phyloP scores from a whole-genome alignment of 2,888 invertebrate species.

The Leucophenga montana region DNA sequence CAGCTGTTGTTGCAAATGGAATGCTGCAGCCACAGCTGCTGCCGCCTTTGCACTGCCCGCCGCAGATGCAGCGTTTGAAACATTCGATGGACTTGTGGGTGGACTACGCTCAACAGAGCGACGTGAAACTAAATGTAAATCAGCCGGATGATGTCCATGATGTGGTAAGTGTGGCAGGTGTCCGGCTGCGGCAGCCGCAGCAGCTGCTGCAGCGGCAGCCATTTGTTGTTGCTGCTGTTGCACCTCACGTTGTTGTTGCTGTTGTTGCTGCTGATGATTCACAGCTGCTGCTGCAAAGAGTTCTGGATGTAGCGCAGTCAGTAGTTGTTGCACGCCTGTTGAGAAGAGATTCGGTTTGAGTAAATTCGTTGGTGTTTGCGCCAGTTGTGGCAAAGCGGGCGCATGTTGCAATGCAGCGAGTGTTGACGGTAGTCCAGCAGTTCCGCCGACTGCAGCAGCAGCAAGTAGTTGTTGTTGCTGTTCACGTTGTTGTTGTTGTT shows the following conservation, averaged over 20 bases:
- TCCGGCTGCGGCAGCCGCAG: constrained; percentile 48
- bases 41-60: constrained; percentile 37
- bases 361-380: constrained; percentile 78
- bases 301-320: constrained; percentile 84
- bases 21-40: constrained; percentile 64
- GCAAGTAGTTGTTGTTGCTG: constrained; percentile 39
- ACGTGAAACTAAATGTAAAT: constrained; percentile 49
- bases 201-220: constrained; percentile 50
- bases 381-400: constrained; percentile 70
- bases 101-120: constrained; percentile 63
- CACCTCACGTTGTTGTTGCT: constrained; percentile 76
- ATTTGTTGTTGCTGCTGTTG: constrained; percentile 68
- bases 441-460: constrained; percentile 16
- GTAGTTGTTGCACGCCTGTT: constrained; percentile 82
- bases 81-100: constrained; percentile 47
- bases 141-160: constrained; percentile 52
- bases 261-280: constrained; percentile 76
- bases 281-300: constrained; percentile 74
- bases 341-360: constrained; percentile 84
- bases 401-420: constrained; percentile 63
- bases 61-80: constrained; percentile 56
- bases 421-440: constrained; percentile 72
- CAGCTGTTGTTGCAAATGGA: constrained; percentile 67
- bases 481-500: constrained; percentile 54
- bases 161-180: constrained; percentile 52